Base-by-base conservation (phyloP, 1,140 invertebrate genomes). In the Tetramorium parvispinum region DNA sequence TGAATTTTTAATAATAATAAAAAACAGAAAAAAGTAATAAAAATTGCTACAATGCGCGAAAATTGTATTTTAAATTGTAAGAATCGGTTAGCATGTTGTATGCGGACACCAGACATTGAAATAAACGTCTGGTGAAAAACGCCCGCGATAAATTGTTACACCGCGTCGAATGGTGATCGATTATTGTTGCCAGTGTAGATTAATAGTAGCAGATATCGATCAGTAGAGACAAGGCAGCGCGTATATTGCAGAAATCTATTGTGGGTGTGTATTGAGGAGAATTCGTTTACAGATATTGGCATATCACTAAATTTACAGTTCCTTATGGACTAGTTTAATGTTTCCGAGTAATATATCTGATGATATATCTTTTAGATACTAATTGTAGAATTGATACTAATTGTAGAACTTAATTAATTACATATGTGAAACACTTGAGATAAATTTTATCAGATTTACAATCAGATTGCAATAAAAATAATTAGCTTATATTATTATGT, bases 131-230 rank as follows among this genome's bases (percentile, higher is more conserved):
- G 65, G 77, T 83, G 55, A 87, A 89, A 90, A 90, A 90, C 76
- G 81, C 24, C 81, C 24, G 63, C 86, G 86, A 89, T 90, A 89
- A 90, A 90, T 90, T 76, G 79, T 89, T 87, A 89, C 79, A 59
- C 53, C 37, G 51, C 43, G 85, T 89, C 81, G 85, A 89, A 78
- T 40, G 71, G 88, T 90, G 88, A 90, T 90, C 88, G 88, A 90
- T 90, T 89, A 89, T 85, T 53, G 87, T 68, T 71, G 40, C 55
- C 3, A 46, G 37, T 43, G 61, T 78, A 83, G 79, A 90, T 90
- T 90, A 90, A 90, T 89, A 76, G 85, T 59, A 40, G 63, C 51
- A 77, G 55, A 63, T 81, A 90, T 89, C 86, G 88, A 90, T 89
- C 85, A 71, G 66, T 51, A 82, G 21, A 82, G 79, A 73, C 66